Percentiles rank a stretch among this genome's conserved stretches.
phyloP scores from a whole-genome alignment of 2,888 invertebrate genomes.

The Thymelicus acteon region DNA sequence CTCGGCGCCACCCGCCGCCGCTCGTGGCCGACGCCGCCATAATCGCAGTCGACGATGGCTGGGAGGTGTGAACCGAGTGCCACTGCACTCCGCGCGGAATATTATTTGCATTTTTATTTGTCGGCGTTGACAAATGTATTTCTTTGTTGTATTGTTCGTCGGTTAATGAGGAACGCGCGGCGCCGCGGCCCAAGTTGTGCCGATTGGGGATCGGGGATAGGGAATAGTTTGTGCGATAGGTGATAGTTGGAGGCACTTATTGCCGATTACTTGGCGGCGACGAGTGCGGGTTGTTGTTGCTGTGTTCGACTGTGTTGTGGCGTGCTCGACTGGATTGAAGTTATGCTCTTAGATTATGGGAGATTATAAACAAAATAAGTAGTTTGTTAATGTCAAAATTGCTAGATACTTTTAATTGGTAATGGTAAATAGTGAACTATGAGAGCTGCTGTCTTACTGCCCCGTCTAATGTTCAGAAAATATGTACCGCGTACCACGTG shows the following conservation, averaged over 20 bases:
- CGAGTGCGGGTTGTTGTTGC: not conserved
- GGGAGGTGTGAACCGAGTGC: constrained; percentile 53
- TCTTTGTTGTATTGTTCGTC: constrained; percentile 38
- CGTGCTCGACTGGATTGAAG: too few species aligned
- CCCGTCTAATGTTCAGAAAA: too few species aligned
- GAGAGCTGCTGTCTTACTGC: too few species aligned
- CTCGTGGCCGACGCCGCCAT: constrained; percentile 34
- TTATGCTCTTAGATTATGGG: too few species aligned
- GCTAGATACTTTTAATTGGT: too few species aligned
- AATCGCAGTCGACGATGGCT: constrained; percentile 46
- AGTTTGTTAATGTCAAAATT: too few species aligned
- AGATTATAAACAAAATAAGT: too few species aligned
- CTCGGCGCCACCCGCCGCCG: constrained; percentile 29
- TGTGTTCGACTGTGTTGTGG: not conserved
- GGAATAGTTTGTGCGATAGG: constrained; percentile 12
- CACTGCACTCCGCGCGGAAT: constrained; percentile 44
- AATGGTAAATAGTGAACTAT: too few species aligned
- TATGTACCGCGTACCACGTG: too few species aligned
- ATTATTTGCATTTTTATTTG: constrained; percentile 40
- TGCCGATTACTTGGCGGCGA: constrained; percentile 1
- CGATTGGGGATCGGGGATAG: constrained; percentile 2
- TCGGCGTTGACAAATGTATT: constrained; percentile 40
- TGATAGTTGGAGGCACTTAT: constrained; percentile 4
- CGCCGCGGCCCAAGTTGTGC: constrained; percentile 33
- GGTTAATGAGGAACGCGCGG: constrained; percentile 34